A percentile compares a stretch with the other conserved stretches of the same genome.
These are phyloP conservation scores for Eudasyphora cyanicolor DNA, from an alignment of 2,888 invertebrate genomes.

Conservation along the genomic window DNA sequence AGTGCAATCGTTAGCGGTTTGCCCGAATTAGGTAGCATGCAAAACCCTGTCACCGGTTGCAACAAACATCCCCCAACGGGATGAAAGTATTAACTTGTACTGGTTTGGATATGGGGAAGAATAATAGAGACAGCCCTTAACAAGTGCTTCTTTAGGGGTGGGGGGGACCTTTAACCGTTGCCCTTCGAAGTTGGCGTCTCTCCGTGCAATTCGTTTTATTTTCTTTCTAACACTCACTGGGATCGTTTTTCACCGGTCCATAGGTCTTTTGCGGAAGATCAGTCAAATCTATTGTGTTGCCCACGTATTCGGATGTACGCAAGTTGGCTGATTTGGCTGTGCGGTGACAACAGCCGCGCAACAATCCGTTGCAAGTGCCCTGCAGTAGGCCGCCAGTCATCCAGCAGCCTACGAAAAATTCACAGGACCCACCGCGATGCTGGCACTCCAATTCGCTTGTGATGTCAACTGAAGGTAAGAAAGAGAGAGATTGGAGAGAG, in stretches of 20 bases:
- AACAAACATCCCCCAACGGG: background rate
- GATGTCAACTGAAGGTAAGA: slow-evolving; percentile 76
- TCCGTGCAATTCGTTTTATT: slow-evolving; percentile 42
- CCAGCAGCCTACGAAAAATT: slow-evolving; percentile 96
- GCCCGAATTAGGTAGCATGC: background rate
- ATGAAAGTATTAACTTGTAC: too few species aligned
- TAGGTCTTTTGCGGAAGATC: slow-evolving; percentile 83
- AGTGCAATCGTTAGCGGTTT: background rate
- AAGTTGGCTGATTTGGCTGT: slow-evolving; percentile 85
- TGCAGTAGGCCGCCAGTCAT: slow-evolving; percentile 92
- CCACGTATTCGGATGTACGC: slow-evolving; percentile 84
- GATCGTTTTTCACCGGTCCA: slow-evolving; percentile 89
- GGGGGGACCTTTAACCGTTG: slow-evolving; percentile 3
- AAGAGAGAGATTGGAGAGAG: slow-evolving; percentile 48
- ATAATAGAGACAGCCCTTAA: background rate
- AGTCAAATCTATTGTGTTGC: slow-evolving; percentile 84
- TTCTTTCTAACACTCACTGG: slow-evolving; percentile 84
- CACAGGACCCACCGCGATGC: slow-evolving; percentile 88
- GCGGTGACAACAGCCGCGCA: slow-evolving; percentile 93
- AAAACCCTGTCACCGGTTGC: background rate
- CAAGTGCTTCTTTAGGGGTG: slow-evolving; percentile 7
- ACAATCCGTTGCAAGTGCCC: slow-evolving; percentile 89
- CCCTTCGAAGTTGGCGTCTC: background rate
- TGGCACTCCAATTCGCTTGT: slow-evolving; percentile 79
- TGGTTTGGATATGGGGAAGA: background rate